Evolutionary conservation across 2,113 vertebrate genomes (phyloP), one percentile per base, ranked within the genome.

Genomic region (Phaetusa simplex): DNA sequence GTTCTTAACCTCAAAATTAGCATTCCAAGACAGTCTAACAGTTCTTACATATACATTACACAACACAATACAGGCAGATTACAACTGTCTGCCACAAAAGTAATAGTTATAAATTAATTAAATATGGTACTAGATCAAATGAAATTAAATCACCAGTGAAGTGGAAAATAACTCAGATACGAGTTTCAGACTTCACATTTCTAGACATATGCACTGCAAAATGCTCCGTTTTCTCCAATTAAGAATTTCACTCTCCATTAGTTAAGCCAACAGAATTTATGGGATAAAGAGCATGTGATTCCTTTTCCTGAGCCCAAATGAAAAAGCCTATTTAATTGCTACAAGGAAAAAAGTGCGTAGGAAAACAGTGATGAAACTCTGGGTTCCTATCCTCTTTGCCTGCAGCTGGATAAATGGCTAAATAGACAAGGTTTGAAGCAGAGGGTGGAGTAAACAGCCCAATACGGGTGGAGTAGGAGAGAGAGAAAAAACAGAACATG

Each of bases 401-500:
- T 95, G 91, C 77, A 78, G 43, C 52, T 62, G 59, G 59, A 24
- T 42, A 83, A 87, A 69, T 17, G 29, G 74, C 55, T 45, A 2
- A 86, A 64, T 36, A 87, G 55, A 27, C 58, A 27, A 53, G 66
- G 72, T 72, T 81, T 88, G 85, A 91, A 94, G 43, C 65, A 65
- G 80, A 74, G 34, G 52, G 70, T 85, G 84, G 53, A 90, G 58
- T 82, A 90, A 96, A 91, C 56, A 95, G 58, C 73, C 45, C 55
- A 78, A 23, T 34, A 47, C 3, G 61, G 95, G 86, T 87, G 84
- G 91, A 94, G 93, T 34, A 80, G 59, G 10, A 69, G 71, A 62
- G 40, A 53, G 8, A 82, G 42, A 72, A 92, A 92, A 78, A 42
- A 59, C 89, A 96, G 61, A 96, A 93, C 93, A 82, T 73, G 86